Evolutionary conservation across 2,797 vertebrate species (phyloP).

Genomic region (Glyptemys insculpta): DNA sequence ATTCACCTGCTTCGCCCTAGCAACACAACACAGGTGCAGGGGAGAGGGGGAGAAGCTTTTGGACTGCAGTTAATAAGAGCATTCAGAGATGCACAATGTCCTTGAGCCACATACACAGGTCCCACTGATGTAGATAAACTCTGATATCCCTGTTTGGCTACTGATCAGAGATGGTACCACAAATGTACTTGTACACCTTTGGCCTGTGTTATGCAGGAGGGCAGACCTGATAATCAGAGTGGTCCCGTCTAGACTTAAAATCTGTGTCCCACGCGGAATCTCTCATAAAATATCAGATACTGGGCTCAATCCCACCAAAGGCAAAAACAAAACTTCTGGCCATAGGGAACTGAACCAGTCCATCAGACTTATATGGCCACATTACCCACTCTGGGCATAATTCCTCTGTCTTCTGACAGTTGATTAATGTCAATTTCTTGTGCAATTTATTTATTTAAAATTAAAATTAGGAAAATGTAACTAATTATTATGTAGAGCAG

Average conservation of each 20-base stretch:
- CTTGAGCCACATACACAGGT: neutral
- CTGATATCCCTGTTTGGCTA: neutral
- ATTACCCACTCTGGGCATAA: neutral
- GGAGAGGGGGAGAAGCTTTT: neutral
- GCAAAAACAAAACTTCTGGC: conserved; percentile 8
- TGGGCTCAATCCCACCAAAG: neutral
- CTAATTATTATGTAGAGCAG: accelerated
- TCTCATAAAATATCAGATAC: neutral
- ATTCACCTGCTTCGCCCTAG: conserved; percentile 2
- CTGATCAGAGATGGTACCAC: neutral
- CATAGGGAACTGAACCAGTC: conserved; percentile 16
- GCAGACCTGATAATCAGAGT: neutral
- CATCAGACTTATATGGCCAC: conserved; percentile 34
- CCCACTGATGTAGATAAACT: neutral
- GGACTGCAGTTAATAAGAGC: neutral
- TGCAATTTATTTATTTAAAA: conserved; percentile 9
- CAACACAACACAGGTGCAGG: neutral
- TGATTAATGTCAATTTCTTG: neutral
- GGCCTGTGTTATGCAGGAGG: neutral
- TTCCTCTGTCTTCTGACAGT: neutral
- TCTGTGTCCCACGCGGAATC: neutral
- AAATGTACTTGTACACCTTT: neutral
- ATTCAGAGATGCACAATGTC: neutral
- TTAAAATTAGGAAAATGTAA: conserved; percentile 2
- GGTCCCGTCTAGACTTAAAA: neutral